A percentile compares a stretch with the other conserved stretches of the same genome.
Conservation (phyloP, 2,113 vertebrate genomes). For the Phylloscopus trochilus region DNA sequence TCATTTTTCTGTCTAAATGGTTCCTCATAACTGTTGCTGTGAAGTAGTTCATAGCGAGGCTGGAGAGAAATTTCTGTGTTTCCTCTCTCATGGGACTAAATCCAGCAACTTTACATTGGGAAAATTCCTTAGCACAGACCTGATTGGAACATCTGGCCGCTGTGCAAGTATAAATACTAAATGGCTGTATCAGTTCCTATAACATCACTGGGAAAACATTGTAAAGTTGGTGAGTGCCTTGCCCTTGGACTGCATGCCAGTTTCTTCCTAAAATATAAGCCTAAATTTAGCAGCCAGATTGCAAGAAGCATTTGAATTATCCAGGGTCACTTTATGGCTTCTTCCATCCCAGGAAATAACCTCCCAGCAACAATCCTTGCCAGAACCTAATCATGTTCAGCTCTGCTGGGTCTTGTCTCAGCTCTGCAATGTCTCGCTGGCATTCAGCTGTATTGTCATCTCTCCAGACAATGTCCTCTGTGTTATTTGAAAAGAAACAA, state of each 20-base stretch:
- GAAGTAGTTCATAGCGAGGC: background rate
- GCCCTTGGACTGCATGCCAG: background rate
- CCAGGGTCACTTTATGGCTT: constrained; percentile 20
- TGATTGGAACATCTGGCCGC: background rate
- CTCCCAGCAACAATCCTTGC: constrained; percentile 11
- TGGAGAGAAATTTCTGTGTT: background rate
- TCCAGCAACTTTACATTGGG: background rate
- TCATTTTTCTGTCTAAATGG: constrained; percentile 37
- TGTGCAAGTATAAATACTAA: background rate
- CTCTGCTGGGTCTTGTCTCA: constrained; percentile 43
- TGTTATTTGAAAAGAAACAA: background rate
- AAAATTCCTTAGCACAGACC: background rate
- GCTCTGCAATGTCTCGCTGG: background rate
- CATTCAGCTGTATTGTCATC: background rate
- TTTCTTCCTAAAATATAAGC: background rate
- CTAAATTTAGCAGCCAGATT: constrained; percentile 50
- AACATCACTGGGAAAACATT: background rate
- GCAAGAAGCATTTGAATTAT: constrained; percentile 33
- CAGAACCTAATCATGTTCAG: constrained; percentile 47
- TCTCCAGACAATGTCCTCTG: background rate
- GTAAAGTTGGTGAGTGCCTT: background rate
- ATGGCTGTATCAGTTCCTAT: background rate
- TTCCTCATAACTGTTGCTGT: constrained; percentile 10
- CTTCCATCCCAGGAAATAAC: constrained; percentile 33
- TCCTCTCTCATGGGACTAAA: background rate